Percentiles rank a stretch among this genome's conserved stretches.
These are phyloP conservation scores for Oceanodroma tethys DNA, from an alignment of 2,113 vertebrate species.

Conservation along the genomic window DNA sequence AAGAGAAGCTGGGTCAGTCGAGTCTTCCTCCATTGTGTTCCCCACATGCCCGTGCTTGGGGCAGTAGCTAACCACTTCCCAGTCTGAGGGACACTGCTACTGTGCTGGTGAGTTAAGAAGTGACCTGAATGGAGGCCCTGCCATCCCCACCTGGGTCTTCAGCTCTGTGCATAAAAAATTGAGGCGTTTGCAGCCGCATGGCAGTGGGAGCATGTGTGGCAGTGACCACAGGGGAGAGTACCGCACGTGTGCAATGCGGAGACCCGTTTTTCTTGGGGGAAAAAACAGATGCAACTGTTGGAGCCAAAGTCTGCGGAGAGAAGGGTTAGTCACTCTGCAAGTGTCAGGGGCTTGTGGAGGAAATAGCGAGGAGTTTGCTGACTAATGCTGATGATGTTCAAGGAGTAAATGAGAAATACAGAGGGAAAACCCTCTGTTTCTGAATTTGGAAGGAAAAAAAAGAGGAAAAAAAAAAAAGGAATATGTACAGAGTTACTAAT, in stretches of 20 bases:
- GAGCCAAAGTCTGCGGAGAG: not conserved
- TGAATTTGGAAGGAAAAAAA: not conserved
- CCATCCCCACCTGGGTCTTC: not conserved
- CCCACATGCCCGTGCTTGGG: not conserved
- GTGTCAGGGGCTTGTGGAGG: not conserved
- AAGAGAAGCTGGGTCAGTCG: not conserved
- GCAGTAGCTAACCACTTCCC: not conserved
- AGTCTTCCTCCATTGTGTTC: not conserved
- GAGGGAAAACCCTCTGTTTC: conserved; percentile 44
- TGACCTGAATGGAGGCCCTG: not conserved
- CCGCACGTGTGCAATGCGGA: accelerated
- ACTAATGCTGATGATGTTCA: conserved; percentile 7
- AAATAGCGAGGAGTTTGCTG: conserved; percentile 50
- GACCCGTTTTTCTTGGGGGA: not conserved
- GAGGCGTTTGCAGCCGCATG: accelerated
- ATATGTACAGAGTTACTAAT: not conserved
- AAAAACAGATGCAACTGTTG: not conserved
- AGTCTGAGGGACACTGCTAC: not conserved
- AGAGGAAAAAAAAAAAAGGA: not conserved
- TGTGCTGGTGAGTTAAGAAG: not conserved
- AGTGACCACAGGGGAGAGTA: not conserved
- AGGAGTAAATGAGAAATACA: conserved; percentile 21
- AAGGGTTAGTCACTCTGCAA: conserved; percentile 31
- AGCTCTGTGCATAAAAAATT: accelerated
- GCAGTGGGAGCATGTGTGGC: accelerated